A percentile compares a stretch with the other conserved stretches of the same genome.
Conservation (phyloP, 2,113 vertebrate genomes). For the Xyrauchen texanus region DNA sequence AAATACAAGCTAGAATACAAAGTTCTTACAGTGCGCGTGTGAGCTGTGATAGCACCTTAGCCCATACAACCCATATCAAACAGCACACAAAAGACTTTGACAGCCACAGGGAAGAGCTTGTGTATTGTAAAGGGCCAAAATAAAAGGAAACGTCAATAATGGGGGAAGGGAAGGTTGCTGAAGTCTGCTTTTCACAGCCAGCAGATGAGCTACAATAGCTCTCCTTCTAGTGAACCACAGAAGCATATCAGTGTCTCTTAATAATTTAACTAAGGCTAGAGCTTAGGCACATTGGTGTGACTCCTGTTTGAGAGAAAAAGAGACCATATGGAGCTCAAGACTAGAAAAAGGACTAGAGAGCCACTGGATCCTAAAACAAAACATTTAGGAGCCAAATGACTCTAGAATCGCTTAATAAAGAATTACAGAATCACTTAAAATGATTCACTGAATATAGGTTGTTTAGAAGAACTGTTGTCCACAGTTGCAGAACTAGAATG, state of each 20-base stretch:
- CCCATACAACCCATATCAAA: constrained; percentile 4
- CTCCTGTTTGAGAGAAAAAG: not conserved
- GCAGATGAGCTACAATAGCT: not conserved
- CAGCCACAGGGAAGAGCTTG: constrained; percentile 10
- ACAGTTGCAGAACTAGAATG: too few relatives aligned
- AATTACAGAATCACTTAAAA: too few relatives aligned
- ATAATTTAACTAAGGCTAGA: constrained; percentile 19
- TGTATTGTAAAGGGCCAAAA: constrained; percentile 13
- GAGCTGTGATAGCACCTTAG: not conserved
- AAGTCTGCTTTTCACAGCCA: constrained; percentile 26
- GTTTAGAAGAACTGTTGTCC: too few relatives aligned
- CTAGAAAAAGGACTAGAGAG: not conserved
- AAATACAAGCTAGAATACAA: not conserved
- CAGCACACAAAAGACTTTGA: constrained; percentile 8
- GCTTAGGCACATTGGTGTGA: not conserved
- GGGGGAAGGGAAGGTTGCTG: constrained; percentile 2
- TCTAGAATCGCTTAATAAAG: too few relatives aligned
- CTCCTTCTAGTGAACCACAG: not conserved
- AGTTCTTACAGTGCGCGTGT: not conserved
- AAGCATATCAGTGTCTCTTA: constrained; percentile 34
- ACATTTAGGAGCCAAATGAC: not conserved
- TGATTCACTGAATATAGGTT: too few relatives aligned
- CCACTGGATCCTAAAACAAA: not conserved
- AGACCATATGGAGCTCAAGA: not conserved
- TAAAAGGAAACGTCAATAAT: constrained; percentile 19